A percentile compares a stretch with the other conserved stretches of the same genome.
Evolutionary conservation across 2,797 vertebrate species (phyloP).

Genomic region (Fringilla coelebs): DNA sequence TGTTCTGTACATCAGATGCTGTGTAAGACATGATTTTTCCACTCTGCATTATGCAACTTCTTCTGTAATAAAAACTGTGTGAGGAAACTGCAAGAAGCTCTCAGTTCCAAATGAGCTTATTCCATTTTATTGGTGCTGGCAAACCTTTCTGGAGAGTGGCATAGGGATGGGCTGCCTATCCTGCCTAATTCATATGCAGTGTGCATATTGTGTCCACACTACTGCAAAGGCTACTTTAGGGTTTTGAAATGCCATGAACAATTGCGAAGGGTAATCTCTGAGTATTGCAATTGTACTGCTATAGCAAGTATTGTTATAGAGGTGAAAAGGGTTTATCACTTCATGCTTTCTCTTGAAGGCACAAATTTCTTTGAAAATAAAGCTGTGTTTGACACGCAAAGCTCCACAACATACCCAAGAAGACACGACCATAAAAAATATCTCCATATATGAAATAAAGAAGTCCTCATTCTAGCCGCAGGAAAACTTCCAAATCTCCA

Average conservation of each 20-base stretch:
- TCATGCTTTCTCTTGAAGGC: not conserved
- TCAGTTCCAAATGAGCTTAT: not conserved
- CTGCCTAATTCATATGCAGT: not conserved
- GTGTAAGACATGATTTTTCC: not conserved
- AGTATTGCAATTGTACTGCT: not conserved
- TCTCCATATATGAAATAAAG: not conserved
- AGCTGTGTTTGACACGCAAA: not conserved
- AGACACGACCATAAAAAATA: not conserved
- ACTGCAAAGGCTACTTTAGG: not conserved
- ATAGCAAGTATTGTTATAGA: not conserved
- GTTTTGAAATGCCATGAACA: not conserved
- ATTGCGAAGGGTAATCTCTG: not conserved
- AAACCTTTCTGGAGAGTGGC: not conserved
- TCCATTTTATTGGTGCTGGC: not conserved
- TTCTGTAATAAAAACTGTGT: not conserved
- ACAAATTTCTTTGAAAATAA: not conserved
- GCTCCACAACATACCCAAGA: not conserved
- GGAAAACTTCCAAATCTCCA: not conserved
- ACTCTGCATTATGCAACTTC: not conserved
- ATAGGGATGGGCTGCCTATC: not conserved
- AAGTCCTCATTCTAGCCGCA: not conserved
- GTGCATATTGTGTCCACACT: not conserved
- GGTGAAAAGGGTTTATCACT: not conserved
- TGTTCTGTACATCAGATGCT: not conserved
- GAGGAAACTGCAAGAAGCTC: not conserved